Base-by-base conservation (phyloP, 2,113 vertebrate genomes). In the Alethe diademata region DNA sequence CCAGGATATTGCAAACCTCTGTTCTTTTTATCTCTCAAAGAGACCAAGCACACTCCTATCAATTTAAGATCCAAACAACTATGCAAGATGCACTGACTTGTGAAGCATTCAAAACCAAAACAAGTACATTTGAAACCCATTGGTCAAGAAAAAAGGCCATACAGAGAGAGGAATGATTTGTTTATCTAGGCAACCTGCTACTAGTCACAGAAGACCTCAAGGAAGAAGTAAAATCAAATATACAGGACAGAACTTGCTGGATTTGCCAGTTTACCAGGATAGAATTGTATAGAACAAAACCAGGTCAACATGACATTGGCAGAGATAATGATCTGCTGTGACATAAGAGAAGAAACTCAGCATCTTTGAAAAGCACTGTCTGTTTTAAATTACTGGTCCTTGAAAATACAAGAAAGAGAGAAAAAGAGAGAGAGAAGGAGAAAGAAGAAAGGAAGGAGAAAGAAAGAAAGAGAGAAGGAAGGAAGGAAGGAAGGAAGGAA, bases 381-480 rank as follows among this genome's bases (percentile, higher is more conserved):
- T 86, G 8, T 29, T 61, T 88, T 48, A 76, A 83, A 53, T 88
- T 57, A 48, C 25, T 73, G 31, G 22, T 2, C 18, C 62, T 47
- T 22, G 51, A n/a, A 56, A 47, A 43, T 8, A 36, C 7, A 45
- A 22, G 24, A 26, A 25, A 22, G 28, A 33, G 14, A 57, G 9
- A 61, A 8, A 14, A 1, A 19, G 4, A 18, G 12, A 26, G 23
- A 9, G 2, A 19, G 11, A 7, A 4, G 12, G 4, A 10, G 11
- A 9, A 3, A 10, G 11, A 7, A 4, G 17, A 3, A 11, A 9
- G 19, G 6, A 58, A 6, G 5, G 6, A 18, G 19, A 12, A 43
- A 20, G 29, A 13, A 19, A 33, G 33, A 16, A 19, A 33, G 33
- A 33, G 6, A 56, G 9, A 38, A 8, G 10, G 3, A 19, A 26